Base-by-base conservation (phyloP, 1,140 invertebrate species). In the Megathymus violae region DNA sequence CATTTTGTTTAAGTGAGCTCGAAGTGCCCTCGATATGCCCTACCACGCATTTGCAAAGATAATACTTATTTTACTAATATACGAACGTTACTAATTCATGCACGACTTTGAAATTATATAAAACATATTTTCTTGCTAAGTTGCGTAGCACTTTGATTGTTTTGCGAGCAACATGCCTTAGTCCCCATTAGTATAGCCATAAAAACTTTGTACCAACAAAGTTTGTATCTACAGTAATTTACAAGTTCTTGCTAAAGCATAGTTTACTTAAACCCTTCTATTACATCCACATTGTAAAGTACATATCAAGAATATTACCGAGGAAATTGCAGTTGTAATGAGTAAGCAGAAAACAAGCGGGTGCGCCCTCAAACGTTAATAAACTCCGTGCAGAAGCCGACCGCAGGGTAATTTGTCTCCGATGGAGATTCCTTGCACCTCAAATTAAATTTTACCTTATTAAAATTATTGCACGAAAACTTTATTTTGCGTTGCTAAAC, bases 361-460 rank as follows among this genome's bases (percentile, higher is more conserved):
- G 61, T 50, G 44, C 34, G 15, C 61, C 59, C 48, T 47, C 61
- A 64, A 68, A 65, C 64, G 59, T 65, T 80, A 79, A 78, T 80
- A 69, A 78, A 79, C 62, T 58, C 64, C 44, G 46, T 38, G 51
- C 61, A 60, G 60, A 48, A 67, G 63, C 44, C 69, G 62, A 67
- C 80, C 76, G 78, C 81, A 78, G 71, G 54, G 74, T 71, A 80
- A 88, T 86, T 87, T 88, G 80, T 80, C 82, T 77, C 78, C 75
- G 80, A 80, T 77, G 73, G 69, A 74, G 67, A 82, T 88, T 81
- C 84, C 77, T 76, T 70, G 62, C 71, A 60, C 64, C 67, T 62
- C 52, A 77, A 85, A 78, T 82, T 79, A 83, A 74, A 79, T 75
- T 69, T 74, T 73, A 81, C 62, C 65, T 78, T 81, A 75, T 78